Base-by-base conservation (phyloP, 2,797 vertebrate genomes). In the Phoebastria nigripes region DNA sequence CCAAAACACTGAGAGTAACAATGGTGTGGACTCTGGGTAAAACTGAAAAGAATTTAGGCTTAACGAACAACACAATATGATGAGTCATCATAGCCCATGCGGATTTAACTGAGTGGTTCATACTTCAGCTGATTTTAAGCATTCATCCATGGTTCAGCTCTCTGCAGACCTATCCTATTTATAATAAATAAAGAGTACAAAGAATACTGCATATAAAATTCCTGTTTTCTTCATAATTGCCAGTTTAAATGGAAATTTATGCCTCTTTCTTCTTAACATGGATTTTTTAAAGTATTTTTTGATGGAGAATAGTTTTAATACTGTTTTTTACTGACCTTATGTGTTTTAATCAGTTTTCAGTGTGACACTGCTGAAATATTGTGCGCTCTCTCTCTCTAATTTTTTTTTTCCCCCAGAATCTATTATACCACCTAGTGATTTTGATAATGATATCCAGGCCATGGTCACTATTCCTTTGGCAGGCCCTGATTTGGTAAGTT, bases 401-500 rank as follows among this genome's bases (percentile, higher is more conserved):
- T 55, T 14, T 14, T 81, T 21, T 18, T 1, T 31, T 35, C 35
- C 35, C 35, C 35, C 92, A 98, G 97, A 97, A 77, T 72, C 82
- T 39, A 3, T 92, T 74, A 82, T 55, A 39, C 35, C 96, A 54
- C 29, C 94, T 25, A 96, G 91, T 67, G 94, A 92, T 42, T 89
- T 95, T 8, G 94, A 96, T 77, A 95, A 95, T 63, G 95, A 97
- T 49, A 94, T 94, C 62, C 95, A 95, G 31, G 85, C 97, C 11
- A 73, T 96, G 26, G 93, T 96, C 82, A 97, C 97, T 24, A 93
- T 96, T 26, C 81, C 97, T 84, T 84, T 97, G 46, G 35, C 97
- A 80, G 87, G 92, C 47, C 49, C 91, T 73, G 97, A 97, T 92
- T 90, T 98, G 95, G 98, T 98, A 96, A 86, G 91, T 89, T 89